Evolutionary conservation across 1,140 invertebrate genomes (phyloP).

Genomic region (Meloidogyne floridensis): DNA sequence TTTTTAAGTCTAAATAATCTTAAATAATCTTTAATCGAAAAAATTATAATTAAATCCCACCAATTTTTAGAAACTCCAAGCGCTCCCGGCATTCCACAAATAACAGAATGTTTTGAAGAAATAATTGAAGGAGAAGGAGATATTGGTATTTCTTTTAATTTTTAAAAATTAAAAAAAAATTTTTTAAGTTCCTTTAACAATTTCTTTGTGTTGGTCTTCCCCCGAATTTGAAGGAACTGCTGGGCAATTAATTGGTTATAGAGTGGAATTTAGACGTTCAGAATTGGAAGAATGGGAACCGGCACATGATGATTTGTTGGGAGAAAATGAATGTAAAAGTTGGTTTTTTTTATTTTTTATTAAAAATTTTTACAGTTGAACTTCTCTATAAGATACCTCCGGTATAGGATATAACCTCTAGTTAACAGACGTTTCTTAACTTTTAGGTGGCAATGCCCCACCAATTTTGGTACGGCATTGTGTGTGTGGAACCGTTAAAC

Average conservation of each 20-base stretch:
- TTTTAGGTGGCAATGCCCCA: no score
- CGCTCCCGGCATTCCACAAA: conserved; percentile 58
- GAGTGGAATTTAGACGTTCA: conserved; percentile 51
- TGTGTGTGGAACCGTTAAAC: no score
- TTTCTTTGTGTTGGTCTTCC: conserved; percentile 54
- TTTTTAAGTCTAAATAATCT: not conserved
- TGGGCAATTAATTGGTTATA: conserved; percentile 55
- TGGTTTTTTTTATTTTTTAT: conserved; percentile 17
- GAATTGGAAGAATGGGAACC: conserved; percentile 53
- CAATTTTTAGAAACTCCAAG: conserved; percentile 43
- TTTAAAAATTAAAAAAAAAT: not conserved
- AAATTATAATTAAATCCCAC: no score
- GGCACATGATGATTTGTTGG: conserved; percentile 56
- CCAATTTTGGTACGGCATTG: no score
- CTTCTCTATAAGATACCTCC: no score
- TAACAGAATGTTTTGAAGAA: conserved; percentile 49
- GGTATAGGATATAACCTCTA: no score
- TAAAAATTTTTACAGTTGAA: no score
- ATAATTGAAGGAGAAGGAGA: conserved; percentile 22
- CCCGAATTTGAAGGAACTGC: conserved; percentile 47
- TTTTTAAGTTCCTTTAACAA: conserved; percentile 30
- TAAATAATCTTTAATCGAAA: no score
- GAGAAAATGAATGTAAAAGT: conserved; percentile 58
- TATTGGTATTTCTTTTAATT: not conserved
- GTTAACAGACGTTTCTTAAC: no score